phyloP scores from a whole-genome alignment of 2,888 invertebrate species.

The Cheilosia pagana region DNA sequence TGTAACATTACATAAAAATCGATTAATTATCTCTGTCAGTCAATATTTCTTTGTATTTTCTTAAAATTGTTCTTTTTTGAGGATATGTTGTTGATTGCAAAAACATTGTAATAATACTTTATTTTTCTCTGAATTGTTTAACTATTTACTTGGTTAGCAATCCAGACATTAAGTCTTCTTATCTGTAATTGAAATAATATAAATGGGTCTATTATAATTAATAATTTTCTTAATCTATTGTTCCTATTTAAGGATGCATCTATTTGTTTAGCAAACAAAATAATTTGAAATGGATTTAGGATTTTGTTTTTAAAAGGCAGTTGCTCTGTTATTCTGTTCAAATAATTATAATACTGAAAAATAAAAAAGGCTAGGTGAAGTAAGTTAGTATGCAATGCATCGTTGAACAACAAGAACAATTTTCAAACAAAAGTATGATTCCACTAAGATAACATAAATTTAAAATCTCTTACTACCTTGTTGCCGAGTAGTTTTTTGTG shows the following conservation, averaged over 20 bases:
- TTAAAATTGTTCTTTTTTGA: not conserved
- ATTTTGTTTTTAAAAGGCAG: not conserved
- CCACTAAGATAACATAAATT: no score
- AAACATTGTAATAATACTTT: conserved; percentile 11
- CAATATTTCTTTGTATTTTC: not conserved
- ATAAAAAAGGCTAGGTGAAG: no score
- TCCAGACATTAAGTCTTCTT: conserved; percentile 7
- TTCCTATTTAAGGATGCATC: not conserved
- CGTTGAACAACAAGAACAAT: no score
- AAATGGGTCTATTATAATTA: not conserved
- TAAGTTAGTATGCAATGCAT: no score
- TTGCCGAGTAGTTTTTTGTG: no score
- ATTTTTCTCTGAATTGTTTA: not conserved
- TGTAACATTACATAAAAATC: not conserved
- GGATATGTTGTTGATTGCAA: conserved; percentile 13
- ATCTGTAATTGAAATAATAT: conserved; percentile 1
- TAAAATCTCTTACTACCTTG: no score
- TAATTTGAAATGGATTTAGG: not conserved
- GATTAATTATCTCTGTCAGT: conserved; percentile 10
- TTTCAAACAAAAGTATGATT: no score
- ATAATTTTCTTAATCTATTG: not conserved
- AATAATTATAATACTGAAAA: no score
- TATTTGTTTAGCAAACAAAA: not conserved
- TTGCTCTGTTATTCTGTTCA: not conserved
- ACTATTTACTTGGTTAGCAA: conserved; percentile 4